phyloP scores from a whole-genome alignment of 2,888 invertebrate species.

The Liopterus haemorrhoidalis region DNA sequence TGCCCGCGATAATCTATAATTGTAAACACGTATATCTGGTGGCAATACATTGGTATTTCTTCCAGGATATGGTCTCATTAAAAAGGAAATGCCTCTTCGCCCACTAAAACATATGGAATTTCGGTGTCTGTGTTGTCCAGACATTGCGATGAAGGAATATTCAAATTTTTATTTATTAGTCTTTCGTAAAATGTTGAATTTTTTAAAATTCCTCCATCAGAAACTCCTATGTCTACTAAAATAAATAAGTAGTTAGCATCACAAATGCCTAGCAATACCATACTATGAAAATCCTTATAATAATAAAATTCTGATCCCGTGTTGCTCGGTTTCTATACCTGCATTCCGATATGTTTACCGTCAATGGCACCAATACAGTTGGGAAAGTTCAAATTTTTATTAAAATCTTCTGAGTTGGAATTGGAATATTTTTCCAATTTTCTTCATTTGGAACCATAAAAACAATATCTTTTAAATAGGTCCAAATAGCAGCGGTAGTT shows the following conservation, averaged over 20 bases:
- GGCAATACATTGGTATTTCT: slow-evolving; percentile 22
- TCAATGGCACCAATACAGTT: slow-evolving; percentile 9
- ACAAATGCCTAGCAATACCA: slow-evolving; percentile 26
- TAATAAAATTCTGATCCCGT: slow-evolving; percentile 26
- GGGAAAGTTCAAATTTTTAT: slow-evolving; percentile 10
- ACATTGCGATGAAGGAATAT: too few species aligned
- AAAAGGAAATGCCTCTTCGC: slow-evolving; percentile 33
- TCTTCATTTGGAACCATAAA: slow-evolving; percentile 11
- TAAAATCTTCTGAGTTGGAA: slow-evolving; percentile 3
- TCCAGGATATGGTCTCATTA: slow-evolving; percentile 32
- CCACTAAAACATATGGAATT: slow-evolving; percentile 30
- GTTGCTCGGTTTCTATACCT: too few species aligned
- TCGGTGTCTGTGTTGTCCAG: slow-evolving; percentile 24
- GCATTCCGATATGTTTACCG: slow-evolving; percentile 14
- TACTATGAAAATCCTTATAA: slow-evolving; percentile 28
- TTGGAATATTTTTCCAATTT: slow-evolving; percentile 6
- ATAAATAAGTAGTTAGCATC: slow-evolving; percentile 28
- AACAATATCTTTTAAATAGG: slow-evolving; percentile 1
- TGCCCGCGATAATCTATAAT: slow-evolving; percentile 3
- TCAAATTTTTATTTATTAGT: too few species aligned
- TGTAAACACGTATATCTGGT: not conserved
- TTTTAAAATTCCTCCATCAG: too few species aligned
- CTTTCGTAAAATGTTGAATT: too few species aligned
- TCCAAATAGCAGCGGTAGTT: slow-evolving; percentile 6
- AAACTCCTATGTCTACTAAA: too few species aligned